Evolutionary conservation across 2,888 invertebrate species (phyloP).

Genomic region (Erpobdella octoculata): DNA sequence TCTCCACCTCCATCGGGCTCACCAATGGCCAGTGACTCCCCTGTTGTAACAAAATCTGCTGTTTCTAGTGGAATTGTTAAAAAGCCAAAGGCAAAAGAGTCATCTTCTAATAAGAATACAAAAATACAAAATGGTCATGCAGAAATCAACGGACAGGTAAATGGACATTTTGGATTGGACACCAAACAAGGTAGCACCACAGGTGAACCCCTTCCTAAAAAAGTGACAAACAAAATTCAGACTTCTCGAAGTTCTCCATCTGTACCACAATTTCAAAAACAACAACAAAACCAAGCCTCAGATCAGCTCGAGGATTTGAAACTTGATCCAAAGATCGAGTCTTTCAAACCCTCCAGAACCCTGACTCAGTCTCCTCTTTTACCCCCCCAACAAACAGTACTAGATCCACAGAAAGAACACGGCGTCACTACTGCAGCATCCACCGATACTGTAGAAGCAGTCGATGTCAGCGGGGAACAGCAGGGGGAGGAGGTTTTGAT

Average conservation of each 20-base stretch:
- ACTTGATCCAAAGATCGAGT: constrained; percentile 14
- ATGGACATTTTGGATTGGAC: too few relatives aligned
- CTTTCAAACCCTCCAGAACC: constrained; percentile 19
- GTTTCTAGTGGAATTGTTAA: too few relatives aligned
- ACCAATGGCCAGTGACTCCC: background rate
- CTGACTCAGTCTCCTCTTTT: constrained; percentile 31
- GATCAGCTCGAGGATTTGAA: background rate
- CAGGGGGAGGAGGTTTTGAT: background rate
- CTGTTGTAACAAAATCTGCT: background rate
- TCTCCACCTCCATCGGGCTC: constrained; percentile 18
- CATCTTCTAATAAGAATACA: background rate
- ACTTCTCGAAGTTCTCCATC: background rate
- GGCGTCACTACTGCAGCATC: background rate
- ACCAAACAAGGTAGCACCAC: too few relatives aligned
- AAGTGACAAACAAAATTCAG: background rate
- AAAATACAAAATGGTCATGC: background rate
- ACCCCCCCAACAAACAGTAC: background rate
- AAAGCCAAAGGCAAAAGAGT: background rate
- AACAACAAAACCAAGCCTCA: background rate
- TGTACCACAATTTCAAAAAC: background rate
- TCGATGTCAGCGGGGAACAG: background rate
- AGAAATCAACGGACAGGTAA: background rate
- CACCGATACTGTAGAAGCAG: background rate
- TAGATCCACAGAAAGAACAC: background rate
- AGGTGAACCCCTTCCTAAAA: too few relatives aligned